phyloP scores from a whole-genome alignment of 2,888 invertebrate genomes.

The Anarsia innoxiella region DNA sequence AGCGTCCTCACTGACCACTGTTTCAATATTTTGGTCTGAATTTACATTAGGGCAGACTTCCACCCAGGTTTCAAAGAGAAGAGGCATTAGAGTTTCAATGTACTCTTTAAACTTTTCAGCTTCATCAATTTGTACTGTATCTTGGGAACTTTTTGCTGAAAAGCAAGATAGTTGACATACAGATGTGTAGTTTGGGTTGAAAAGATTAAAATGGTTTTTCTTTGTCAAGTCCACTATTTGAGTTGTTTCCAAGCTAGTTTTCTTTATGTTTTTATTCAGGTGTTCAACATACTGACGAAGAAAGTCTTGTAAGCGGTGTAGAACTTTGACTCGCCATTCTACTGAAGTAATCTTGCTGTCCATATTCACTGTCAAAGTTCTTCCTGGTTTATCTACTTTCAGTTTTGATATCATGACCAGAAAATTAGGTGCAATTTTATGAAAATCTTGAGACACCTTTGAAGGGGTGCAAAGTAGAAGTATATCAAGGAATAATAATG shows the following conservation, averaged over 20 bases:
- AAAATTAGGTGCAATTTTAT: conserved; percentile 85
- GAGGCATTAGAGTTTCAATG: conserved; percentile 80
- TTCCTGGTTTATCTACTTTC: conserved; percentile 77
- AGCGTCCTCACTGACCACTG: conserved; percentile 77
- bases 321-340: conserved; percentile 86
- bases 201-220: conserved; percentile 44
- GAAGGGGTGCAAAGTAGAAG: conserved; percentile 80
- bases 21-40: conserved; percentile 52
- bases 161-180: conserved; percentile 57
- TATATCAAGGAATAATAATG: conserved; percentile 84
- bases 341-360: conserved; percentile 83
- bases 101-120: conserved; percentile 75
- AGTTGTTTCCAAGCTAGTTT: conserved; percentile 22
- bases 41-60: conserved; percentile 79
- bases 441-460: conserved; percentile 79
- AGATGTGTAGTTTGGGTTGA: conserved; percentile 41
- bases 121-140: conserved; percentile 46
- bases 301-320: conserved; percentile 79
- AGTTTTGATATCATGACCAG: conserved; percentile 89
- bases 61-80: conserved; percentile 89
- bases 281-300: conserved; percentile 46
- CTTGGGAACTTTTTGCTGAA: conserved; percentile 51
- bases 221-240: conserved; percentile 38
- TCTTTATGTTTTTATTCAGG: conserved; percentile 30
- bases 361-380: conserved; percentile 81